Conservation (phyloP, 2,888 invertebrate species). For the Drosophila paranaensis region DNA sequence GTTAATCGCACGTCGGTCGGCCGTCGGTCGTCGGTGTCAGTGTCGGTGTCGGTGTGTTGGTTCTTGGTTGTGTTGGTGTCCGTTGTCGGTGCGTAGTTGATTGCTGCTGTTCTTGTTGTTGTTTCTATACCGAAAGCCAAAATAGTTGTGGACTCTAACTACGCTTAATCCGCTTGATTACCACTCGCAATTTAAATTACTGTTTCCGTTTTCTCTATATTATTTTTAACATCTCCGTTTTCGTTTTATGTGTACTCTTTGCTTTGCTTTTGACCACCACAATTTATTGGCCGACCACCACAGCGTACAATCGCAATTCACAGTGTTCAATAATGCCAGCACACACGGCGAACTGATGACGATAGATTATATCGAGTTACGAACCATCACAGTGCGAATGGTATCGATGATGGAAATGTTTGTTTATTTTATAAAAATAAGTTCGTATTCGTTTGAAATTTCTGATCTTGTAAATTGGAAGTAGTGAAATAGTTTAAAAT, state of each 20-base stretch:
- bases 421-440: not conserved
- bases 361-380: conserved; percentile 4
- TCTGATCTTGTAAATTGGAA: not conserved
- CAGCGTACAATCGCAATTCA: conserved; percentile 45
- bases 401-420: conserved; percentile 2
- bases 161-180: conserved; percentile 63
- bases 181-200: conserved; percentile 71
- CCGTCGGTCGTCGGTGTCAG: conserved; percentile 51
- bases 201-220: conserved; percentile 64
- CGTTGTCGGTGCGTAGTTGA: conserved; percentile 66
- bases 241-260: conserved; percentile 72
- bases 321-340: conserved; percentile 49
- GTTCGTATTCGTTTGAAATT: not conserved
- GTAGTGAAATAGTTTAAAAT: not conserved
- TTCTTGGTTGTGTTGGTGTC: conserved; percentile 49
- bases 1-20: conserved; percentile 58
- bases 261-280: conserved; percentile 67
- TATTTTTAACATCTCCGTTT: conserved; percentile 71
- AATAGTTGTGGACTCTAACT: conserved; percentile 49
- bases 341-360: conserved; percentile 10
- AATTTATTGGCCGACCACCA: conserved; percentile 61
- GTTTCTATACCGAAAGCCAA: conserved; percentile 43
- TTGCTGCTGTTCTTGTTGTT: conserved; percentile 43
- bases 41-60: conserved; percentile 44
- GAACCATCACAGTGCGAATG: not conserved